Evolutionary conservation across 2,113 vertebrate genomes (phyloP), one percentile per base, ranked within the genome.

Genomic region (Malurus melanocephalus): DNA sequence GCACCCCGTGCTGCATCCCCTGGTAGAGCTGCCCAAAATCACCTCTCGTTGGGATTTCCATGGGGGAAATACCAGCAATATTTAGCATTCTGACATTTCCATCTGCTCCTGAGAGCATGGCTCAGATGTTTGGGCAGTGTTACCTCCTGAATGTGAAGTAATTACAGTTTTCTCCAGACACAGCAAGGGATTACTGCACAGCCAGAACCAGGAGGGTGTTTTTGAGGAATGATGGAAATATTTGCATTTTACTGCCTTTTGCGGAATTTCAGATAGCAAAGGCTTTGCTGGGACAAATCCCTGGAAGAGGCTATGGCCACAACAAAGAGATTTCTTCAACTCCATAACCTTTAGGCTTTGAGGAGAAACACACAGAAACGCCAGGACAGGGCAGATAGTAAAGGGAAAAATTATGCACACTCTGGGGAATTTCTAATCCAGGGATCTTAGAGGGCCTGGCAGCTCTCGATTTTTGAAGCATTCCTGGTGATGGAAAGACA

Each of bases 181-280:
- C 24, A 72, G 62, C 28, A 86, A 60, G 76, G 80, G 62, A 90
- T 93, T 92, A 79, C 16, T 66, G 46, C 35, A 33, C 17, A 83
- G 61, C 18, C 51, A 94, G 45, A 69, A 52, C 42, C 24, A 57
- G 13, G n/a, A 28, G 48, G n/a, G 26, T 0, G 0, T 24, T 89
- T 75, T 13, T 32, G 64, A 60, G 84, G 84, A 67, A 87, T 35
- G 64, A 66, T 16, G 17, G n/a, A 87, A 83, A 42, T 62, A 85
- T 89, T 80, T 82, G 64, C 74, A 57, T 84, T 90, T 95, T 77
- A 71, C 72, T 81, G 56, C 35, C 48, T 80, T 52, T 88, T 89
- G 75, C 35, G 82, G 53, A 85, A 92, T 76, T 90, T 90, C 72
- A 90, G 89, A 92, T 87, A 96, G 69, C 35, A 74, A 46, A 80